Evolutionary conservation across 2,888 invertebrate species (phyloP), one percentile per base, ranked within the genome.

Genomic region (Spisula solida): DNA sequence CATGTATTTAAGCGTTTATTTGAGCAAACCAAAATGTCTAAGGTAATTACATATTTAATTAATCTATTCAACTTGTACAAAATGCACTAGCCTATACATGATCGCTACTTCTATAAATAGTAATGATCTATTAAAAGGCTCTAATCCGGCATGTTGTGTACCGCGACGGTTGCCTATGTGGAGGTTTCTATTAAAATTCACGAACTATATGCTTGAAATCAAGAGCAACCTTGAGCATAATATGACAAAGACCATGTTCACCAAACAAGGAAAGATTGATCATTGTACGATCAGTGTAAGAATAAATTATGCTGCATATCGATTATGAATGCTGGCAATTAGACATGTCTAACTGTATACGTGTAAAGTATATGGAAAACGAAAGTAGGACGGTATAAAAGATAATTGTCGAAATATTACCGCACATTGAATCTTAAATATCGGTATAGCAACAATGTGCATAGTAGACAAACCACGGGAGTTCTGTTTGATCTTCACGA

Each of bases 331-430:
- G 51, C 51, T 51, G 51, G 51, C 51, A 16, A 10, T 51, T 51
- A 51, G 12, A 51, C 51, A 51, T 12, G 14, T 14, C 51, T 51
- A 60, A 66, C 60, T 4, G 25, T 25, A 10, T 25, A n/a, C 25
- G 56, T 56, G n/a, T 56, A 20, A 66, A 66, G 60, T 66, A 66
- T 66, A 25, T 25, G 60, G 25, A 66, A 60, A 66, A 66, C 60
- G 60, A 66, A 66, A 66, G 60, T 6, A 66, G 60, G 25, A 5
- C 6, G n/a, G 60, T 6, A 66, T 51, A 51, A 51, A 16, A 51
- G 16, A 16, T 51, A 16, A 10, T 51, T 51, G 51, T 51, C 51
- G 51, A 51, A 51, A 16, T 51, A 51, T 51, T 51, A 51, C 14
- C 51, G 1, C 51, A 14, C 14, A 41, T 41, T 41, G 41, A 41